Evolutionary conservation across 2,797 vertebrate genomes (phyloP), one percentile per base, ranked within the genome.

Genomic region (Borostomias antarcticus): DNA sequence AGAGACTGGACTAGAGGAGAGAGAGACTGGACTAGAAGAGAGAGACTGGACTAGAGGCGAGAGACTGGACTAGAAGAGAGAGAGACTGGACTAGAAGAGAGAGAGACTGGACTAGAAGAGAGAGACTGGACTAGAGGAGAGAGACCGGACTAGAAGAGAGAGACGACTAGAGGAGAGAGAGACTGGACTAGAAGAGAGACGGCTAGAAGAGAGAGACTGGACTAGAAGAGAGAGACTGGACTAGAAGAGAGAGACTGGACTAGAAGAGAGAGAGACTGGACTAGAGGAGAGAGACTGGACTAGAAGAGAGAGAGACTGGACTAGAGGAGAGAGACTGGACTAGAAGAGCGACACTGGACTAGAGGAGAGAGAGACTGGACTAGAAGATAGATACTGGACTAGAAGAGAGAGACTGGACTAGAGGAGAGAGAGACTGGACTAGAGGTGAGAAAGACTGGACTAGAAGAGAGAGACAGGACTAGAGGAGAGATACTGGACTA

Each of bases 211-310:
- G 25, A 30, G 26, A 29, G 52, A 17, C 15, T 45, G 40, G 33
- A 15, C 7, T 4, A 17, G 15, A 40, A 15, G 15, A 45, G 15
- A 17, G 40, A 45, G 85, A 79, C 59, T 75, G 68, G 11, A 69
- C 71, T 77, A 69, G 77, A 67, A 64, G 75, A 77, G 82, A 60
- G 66, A 33, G 25, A n/a, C n/a, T n/a, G 69, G 82, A 80, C 79
- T 68, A 68, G 82, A 80, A 82, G 82, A 29, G 81, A 75, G 66
- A 80, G 74, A 70, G 64, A 68, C 81, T 86, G 78, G 74, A 77
- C 75, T 75, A 76, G 75, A 79, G 85, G 82, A 85, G 85, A 88
- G 85, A 78, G 86, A 73, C n/a, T n/a, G n/a, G n/a, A n/a, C n/a
- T n/a, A n/a, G n/a, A n/a, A n/a, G 29, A 40, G 76, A 60, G 81